Conservation (phyloP, 2,888 invertebrate species). For the Diadromus collaris region DNA sequence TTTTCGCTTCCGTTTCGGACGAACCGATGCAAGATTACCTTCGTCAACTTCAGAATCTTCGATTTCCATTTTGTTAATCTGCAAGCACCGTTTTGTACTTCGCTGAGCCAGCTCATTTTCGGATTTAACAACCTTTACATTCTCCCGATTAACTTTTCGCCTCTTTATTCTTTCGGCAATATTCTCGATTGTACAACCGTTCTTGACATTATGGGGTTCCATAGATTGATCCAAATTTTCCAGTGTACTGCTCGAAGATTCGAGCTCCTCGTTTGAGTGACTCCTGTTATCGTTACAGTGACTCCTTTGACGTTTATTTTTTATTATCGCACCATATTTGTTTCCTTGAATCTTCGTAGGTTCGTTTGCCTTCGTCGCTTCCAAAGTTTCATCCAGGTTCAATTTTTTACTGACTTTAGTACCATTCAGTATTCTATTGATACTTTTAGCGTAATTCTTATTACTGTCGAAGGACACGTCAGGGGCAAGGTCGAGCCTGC, state of each 20-base stretch:
- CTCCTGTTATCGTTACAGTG: conserved; percentile 49
- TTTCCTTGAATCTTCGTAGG: conserved; percentile 26
- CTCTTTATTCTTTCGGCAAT: conserved; percentile 78
- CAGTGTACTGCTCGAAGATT: conserved; percentile 52
- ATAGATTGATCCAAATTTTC: conserved; percentile 35
- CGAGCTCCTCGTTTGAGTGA: conserved; percentile 53
- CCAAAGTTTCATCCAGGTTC: conserved; percentile 61
- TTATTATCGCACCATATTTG: conserved; percentile 40
- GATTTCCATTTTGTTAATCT: conserved; percentile 38
- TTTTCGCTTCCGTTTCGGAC: conserved; percentile 50
- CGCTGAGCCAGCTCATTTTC: conserved; percentile 8
- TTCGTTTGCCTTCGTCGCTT: conserved; percentile 26
- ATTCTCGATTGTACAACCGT: conserved; percentile 70
- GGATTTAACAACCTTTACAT: conserved; percentile 24
- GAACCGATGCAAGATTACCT: conserved; percentile 17
- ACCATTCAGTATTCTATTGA: conserved; percentile 73
- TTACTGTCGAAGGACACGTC: conserved; percentile 73
- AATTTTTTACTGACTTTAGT: conserved; percentile 73
- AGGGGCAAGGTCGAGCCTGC: conserved; percentile 66
- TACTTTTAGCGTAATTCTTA: conserved; percentile 74
- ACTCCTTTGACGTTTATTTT: conserved; percentile 52
- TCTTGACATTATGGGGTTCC: conserved; percentile 35
- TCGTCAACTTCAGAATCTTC: conserved; percentile 43
- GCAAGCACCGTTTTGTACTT: conserved; percentile 20
- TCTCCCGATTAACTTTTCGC: conserved; percentile 69